Evolutionary conservation across 2,113 vertebrate species (phyloP).

Genomic region (Saccopteryx bilineata): DNA sequence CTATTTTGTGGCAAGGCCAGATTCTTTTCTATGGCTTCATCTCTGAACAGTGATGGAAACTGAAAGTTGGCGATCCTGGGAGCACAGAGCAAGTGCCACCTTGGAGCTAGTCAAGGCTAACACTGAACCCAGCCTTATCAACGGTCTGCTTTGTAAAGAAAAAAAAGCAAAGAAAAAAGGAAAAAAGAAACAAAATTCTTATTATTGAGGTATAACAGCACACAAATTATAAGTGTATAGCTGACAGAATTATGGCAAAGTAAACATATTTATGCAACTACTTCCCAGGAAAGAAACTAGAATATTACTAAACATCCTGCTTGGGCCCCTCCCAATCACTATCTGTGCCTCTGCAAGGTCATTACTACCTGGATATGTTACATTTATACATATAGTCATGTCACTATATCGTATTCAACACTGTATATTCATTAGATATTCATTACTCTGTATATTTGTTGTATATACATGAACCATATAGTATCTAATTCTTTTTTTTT

Average conservation of each 20-base stretch:
- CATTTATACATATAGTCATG: background rate
- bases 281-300: background rate
- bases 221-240: background rate
- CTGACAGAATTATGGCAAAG: background rate
- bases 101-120: background rate
- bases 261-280: background rate
- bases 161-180: too few relatives aligned
- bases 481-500: background rate
- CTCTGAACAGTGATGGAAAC: background rate
- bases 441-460: background rate
- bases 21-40: background rate
- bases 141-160: background rate
- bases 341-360: background rate
- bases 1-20: constrained; percentile 26
- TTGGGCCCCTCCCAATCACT: background rate
- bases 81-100: background rate
- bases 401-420: background rate
- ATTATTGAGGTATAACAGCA: background rate
- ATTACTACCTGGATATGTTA: background rate
- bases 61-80: background rate
- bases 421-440: background rate
- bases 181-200: background rate
- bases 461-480: background rate
- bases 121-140: background rate
- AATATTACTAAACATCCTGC: background rate